Percentiles rank a stretch among this genome's conserved stretches.
phyloP scores from a whole-genome alignment of 1,140 invertebrate genomes.

The Drosophila asahinai region DNA sequence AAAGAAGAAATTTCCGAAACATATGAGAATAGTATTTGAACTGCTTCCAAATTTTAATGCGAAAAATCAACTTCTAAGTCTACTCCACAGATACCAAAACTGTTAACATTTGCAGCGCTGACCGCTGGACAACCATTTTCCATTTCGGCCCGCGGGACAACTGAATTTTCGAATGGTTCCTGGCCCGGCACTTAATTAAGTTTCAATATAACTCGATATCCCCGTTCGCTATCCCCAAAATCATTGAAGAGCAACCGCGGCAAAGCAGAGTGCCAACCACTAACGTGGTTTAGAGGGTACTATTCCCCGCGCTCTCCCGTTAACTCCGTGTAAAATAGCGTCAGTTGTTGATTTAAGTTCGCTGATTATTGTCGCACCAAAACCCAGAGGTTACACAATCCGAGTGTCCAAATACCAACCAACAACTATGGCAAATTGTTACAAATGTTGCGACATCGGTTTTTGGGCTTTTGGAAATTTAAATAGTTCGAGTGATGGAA shows the following conservation, averaged over 20 bases:
- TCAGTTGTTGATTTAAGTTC: constrained; percentile 59
- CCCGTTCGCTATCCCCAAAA: constrained; percentile 25
- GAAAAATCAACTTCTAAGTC: constrained; percentile 38
- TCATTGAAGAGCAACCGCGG: constrained; percentile 52
- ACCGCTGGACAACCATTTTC: constrained; percentile 51
- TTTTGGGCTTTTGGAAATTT: constrained; percentile 23
- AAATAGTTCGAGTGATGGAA: constrained; percentile 29
- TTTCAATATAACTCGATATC: constrained; percentile 56
- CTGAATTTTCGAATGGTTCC: constrained; percentile 7
- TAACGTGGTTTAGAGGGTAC: constrained; percentile 57
- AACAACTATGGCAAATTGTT: constrained; percentile 48
- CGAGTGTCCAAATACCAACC: constrained; percentile 20
- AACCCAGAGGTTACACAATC: background rate
- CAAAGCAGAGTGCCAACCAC: constrained; percentile 69
- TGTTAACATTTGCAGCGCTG: constrained; percentile 52
- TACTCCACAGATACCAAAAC: constrained; percentile 46
- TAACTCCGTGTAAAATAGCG: constrained; percentile 34
- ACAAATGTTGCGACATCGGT: constrained; percentile 37
- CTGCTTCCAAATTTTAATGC: background rate
- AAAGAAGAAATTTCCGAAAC: too few species aligned
- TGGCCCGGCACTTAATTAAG: constrained; percentile 70
- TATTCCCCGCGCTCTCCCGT: background rate
- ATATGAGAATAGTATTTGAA: background rate
- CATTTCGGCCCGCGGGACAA: background rate
- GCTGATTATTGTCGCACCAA: constrained; percentile 56